Evolutionary conservation across 2,888 invertebrate genomes (phyloP).

Genomic region (Bunonema sp.): DNA sequence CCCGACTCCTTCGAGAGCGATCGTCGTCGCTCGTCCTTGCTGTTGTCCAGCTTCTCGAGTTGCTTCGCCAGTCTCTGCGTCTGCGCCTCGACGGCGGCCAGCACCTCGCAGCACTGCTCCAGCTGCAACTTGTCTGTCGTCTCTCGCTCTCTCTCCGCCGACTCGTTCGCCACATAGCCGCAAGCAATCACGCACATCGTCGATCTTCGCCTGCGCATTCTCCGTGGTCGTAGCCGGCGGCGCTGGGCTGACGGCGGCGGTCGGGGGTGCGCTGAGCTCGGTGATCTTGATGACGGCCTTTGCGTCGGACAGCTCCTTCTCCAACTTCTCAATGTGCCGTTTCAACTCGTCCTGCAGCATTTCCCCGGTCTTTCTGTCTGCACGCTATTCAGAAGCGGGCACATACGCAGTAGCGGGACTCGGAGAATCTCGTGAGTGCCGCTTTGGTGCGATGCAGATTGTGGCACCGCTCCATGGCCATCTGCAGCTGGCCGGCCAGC

Average conservation of each 20-base stretch:
- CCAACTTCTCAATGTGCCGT: constrained; percentile 24
- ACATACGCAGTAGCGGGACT: not conserved
- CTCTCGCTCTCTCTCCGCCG: constrained; percentile 1
- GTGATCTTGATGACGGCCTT: no score
- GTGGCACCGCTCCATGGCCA: constrained; percentile 34
- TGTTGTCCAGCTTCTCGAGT: constrained; percentile 33
- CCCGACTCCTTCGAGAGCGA: constrained; percentile 34
- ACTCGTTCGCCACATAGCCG: not conserved
- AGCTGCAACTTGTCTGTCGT: constrained; percentile 20
- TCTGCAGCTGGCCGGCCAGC: constrained; percentile 28
- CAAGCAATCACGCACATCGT: not conserved
- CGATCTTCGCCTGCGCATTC: not conserved
- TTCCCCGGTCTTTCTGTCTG: constrained; percentile 1
- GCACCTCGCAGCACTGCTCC: constrained; percentile 34
- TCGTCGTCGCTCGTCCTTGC: constrained; percentile 31
- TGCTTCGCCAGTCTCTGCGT: constrained; percentile 33
- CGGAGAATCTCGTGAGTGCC: not conserved
- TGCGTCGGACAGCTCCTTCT: constrained; percentile 26
- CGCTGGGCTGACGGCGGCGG: not conserved
- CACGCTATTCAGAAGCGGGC: not conserved
- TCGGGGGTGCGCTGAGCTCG: no score
- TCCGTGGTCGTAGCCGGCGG: not conserved
- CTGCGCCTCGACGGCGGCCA: constrained; percentile 38
- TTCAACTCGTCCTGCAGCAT: constrained; percentile 28
- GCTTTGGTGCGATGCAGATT: constrained; percentile 17